Conservation (phyloP, 2,113 vertebrate species). For the Mustelus asterias region DNA sequence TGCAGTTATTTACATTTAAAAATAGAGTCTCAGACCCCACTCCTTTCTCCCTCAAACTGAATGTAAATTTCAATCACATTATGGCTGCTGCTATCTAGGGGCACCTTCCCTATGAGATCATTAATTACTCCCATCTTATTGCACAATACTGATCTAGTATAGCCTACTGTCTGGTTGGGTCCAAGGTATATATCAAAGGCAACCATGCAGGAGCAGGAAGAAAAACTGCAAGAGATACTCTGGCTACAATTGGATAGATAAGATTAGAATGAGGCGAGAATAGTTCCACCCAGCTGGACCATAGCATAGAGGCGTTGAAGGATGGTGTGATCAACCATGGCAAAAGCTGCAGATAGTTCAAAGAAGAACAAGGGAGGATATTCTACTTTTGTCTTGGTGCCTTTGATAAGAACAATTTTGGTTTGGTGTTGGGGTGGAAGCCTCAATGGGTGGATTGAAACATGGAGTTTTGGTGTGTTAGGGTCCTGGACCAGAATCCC, state of each 20-base stretch:
- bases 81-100: too few species aligned
- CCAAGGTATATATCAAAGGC: too few species aligned
- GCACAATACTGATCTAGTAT: too few species aligned
- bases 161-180: too few species aligned
- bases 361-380: neutral
- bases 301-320: neutral
- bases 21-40: too few species aligned
- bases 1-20: too few species aligned
- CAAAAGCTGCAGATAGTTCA: neutral
- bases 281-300: neutral
- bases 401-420: neutral
- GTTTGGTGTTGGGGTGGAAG: neutral
- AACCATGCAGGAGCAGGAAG: neutral
- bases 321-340: neutral
- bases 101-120: too few species aligned
- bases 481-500: too few species aligned
- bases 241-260: neutral
- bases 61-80: too few species aligned
- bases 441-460: neutral
- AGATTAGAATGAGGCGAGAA: neutral
- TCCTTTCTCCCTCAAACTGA: too few species aligned
- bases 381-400: neutral
- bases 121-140: too few species aligned
- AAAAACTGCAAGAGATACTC: neutral
- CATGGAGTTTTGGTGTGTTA: neutral